Evolutionary conservation across 2,888 invertebrate genomes (phyloP).

Genomic region (Argynnis bischoffii): DNA sequence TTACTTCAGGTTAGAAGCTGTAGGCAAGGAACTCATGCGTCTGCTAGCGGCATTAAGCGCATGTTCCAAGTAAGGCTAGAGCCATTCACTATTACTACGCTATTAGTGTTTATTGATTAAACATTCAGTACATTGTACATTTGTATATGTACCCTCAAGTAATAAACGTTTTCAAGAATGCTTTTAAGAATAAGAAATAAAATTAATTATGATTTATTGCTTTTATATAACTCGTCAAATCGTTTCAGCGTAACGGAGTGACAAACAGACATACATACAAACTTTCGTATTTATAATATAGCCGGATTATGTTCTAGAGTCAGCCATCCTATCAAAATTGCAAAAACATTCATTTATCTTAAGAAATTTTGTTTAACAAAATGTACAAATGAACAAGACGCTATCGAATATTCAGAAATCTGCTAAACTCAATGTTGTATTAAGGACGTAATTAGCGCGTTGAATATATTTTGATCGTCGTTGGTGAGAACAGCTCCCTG

Average conservation of each 20-base stretch:
- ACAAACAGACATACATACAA: too few species aligned
- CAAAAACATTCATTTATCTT: conserved; percentile 5
- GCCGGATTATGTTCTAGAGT: too few species aligned
- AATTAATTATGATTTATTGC: conserved; percentile 5
- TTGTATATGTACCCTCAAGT: conserved; percentile 5
- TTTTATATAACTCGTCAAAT: too few species aligned
- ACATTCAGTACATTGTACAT: background rate
- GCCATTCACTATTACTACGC: conserved; percentile 7
- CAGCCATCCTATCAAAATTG: background rate
- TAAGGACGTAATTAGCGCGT: conserved; percentile 31
- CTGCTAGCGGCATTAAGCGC: background rate
- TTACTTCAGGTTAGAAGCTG: too few species aligned
- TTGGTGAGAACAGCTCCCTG: conserved; percentile 32
- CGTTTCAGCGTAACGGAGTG: too few species aligned
- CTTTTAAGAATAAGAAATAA: background rate
- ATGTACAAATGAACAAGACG: conserved; percentile 9
- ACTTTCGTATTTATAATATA: too few species aligned
- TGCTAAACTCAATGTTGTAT: conserved; percentile 19
- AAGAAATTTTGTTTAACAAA: background rate
- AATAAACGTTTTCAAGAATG: conserved; percentile 16
- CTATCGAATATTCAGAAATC: conserved; percentile 14
- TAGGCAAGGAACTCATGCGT: background rate
- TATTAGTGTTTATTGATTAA: conserved; percentile 10
- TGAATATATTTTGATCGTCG: conserved; percentile 34
- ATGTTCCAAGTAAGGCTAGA: conserved; percentile 3